Evolutionary conservation across 2,113 vertebrate species (phyloP).

Genomic region (Myotis brandtii): DNA sequence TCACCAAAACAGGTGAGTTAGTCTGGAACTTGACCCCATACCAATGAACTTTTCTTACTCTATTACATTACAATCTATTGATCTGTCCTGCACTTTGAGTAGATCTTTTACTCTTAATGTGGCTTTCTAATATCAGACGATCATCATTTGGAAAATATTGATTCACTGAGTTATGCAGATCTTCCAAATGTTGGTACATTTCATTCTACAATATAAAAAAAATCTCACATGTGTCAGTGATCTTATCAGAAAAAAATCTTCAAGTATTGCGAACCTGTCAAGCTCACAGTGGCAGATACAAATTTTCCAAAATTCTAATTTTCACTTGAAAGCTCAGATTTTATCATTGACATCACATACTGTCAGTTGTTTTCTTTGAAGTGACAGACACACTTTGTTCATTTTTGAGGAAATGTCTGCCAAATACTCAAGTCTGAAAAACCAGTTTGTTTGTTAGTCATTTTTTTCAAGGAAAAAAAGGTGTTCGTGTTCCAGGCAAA

Average conservation of each 20-base stretch:
- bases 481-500: background rate
- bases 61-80: background rate
- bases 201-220: background rate
- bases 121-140: background rate
- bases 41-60: conserved; percentile 13
- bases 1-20: background rate
- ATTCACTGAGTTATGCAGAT: conserved; percentile 34
- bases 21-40: background rate
- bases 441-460: conserved; percentile 53
- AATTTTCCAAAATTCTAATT: conserved; percentile 66
- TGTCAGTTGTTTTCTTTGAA: conserved; percentile 59
- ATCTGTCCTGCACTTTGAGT: background rate
- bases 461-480: conserved; percentile 35
- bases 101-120: background rate
- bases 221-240: background rate
- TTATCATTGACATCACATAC: conserved; percentile 34
- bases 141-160: conserved; percentile 48
- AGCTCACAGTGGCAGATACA: conserved; percentile 30
- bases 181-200: conserved; percentile 36
- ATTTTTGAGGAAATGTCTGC: conserved; percentile 54
- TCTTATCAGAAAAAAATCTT: conserved; percentile 41
- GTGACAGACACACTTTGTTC: conserved; percentile 58
- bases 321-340: conserved; percentile 52
- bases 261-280: conserved; percentile 41
- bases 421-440: conserved; percentile 50